Conservation (phyloP, 2,888 invertebrate species). For the Micropterix aruncella region DNA sequence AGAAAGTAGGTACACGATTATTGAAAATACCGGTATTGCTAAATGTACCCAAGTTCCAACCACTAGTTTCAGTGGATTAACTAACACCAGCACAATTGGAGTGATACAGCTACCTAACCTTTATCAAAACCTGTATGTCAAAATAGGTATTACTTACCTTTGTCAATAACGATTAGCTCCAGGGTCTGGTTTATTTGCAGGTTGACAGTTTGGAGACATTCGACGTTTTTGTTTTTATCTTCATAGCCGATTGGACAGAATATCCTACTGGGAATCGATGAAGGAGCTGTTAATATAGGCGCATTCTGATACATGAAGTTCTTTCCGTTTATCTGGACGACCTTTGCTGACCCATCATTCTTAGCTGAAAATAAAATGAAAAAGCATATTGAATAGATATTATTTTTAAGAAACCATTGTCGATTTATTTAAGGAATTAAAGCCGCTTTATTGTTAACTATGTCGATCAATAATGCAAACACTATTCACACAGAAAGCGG, state of each 20-base stretch:
- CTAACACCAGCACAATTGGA: no score
- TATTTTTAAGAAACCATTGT: neutral
- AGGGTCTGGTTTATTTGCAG: slow-evolving; percentile 31
- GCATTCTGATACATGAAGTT: slow-evolving; percentile 42
- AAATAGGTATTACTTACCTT: slow-evolving; percentile 34
- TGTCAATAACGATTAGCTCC: slow-evolving; percentile 45
- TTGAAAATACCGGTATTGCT: no score
- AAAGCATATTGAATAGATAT: neutral
- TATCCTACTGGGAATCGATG: slow-evolving; percentile 22
- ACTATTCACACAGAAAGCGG: no score
- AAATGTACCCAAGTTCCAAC: no score
- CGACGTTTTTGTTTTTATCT: slow-evolving; percentile 20
- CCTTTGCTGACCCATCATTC: slow-evolving; percentile 8
- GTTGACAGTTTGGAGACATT: slow-evolving; percentile 41
- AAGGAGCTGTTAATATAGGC: slow-evolving; percentile 39
- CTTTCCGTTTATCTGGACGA: slow-evolving; percentile 43
- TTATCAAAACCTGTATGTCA: no score
- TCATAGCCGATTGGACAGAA: slow-evolving; percentile 28
- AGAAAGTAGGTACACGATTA: no score
- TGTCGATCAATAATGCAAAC: no score
- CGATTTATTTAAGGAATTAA: no score
- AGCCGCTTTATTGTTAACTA: no score
- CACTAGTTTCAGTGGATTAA: no score
- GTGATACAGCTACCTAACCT: no score
- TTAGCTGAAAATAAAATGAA: slow-evolving; percentile 5